Evolutionary conservation across 2,888 invertebrate genomes (phyloP).

Genomic region (Rotaria macrura): DNA sequence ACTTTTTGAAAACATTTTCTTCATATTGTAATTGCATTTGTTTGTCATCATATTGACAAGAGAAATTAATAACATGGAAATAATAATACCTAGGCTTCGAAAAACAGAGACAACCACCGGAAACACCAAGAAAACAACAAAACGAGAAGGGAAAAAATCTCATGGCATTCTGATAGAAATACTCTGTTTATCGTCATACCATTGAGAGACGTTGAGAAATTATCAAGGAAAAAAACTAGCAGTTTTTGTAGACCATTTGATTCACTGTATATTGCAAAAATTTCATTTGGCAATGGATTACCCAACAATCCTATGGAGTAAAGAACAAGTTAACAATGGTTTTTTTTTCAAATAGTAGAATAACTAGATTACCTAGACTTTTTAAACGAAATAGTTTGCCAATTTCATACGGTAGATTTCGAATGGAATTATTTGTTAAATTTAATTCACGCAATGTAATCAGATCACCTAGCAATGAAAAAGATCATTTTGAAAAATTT

Average conservation of each 20-base stretch:
- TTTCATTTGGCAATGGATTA: slow-evolving; percentile 84
- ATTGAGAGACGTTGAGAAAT: slow-evolving; percentile 54
- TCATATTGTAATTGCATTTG: neutral
- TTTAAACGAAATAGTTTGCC: slow-evolving; percentile 93
- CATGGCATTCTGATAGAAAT: neutral
- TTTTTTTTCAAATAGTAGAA: neutral
- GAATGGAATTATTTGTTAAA: slow-evolving; percentile 81
- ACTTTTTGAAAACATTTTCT: no score
- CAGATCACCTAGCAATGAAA: slow-evolving; percentile 63
- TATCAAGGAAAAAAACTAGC: slow-evolving; percentile 83
- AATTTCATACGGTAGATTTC: slow-evolving; percentile 85
- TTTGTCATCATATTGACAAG: neutral
- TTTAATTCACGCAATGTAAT: slow-evolving; percentile 85
- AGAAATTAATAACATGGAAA: neutral
- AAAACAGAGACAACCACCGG: neutral
- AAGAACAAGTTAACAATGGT: neutral
- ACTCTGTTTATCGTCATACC: neutral
- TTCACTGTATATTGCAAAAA: slow-evolving; percentile 79
- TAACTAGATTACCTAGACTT: slow-evolving; percentile 63
- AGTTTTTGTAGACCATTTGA: slow-evolving; percentile 85
- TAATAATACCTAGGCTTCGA: neutral
- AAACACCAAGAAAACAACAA: neutral
- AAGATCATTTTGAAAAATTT: neutral
- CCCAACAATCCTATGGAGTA: slow-evolving; percentile 57
- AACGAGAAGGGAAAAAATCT: neutral